phyloP scores from a whole-genome alignment of 1,140 invertebrate genomes.

The Scaptodrosophila lebanonensis region DNA sequence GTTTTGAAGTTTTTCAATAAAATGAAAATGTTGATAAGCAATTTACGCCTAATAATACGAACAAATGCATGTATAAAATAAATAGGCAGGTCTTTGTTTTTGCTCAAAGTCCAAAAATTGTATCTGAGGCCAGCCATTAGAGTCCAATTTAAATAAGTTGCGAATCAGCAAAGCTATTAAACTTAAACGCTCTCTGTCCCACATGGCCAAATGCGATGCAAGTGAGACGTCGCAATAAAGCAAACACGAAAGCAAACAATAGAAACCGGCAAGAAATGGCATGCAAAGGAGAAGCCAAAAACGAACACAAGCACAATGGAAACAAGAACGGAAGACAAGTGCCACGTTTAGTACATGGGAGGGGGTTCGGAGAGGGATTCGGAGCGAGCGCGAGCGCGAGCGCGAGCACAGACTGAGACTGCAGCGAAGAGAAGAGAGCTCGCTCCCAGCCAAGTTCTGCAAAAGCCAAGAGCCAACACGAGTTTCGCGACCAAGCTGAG shows the following conservation, averaged over 20 bases:
- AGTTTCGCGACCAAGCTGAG: not conserved
- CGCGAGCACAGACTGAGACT: too few relatives aligned
- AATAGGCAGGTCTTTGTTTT: too few relatives aligned
- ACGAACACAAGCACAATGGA: slow-evolving; percentile 68
- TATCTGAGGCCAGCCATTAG: not conserved
- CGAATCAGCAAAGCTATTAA: too few relatives aligned
- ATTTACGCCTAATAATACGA: too few relatives aligned
- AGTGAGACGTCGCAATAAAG: slow-evolving; percentile 33
- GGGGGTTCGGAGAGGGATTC: too few relatives aligned
- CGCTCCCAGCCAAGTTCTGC: not conserved
- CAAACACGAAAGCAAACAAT: slow-evolving; percentile 60
- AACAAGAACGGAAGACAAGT: too few relatives aligned
- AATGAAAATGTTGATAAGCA: slow-evolving; percentile 28
- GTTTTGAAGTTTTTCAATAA: slow-evolving; percentile 45
- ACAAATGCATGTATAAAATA: too few relatives aligned
- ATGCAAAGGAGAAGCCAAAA: slow-evolving; percentile 43
- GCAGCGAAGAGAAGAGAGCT: slow-evolving; percentile 19
- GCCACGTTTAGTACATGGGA: too few relatives aligned
- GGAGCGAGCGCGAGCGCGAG: too few relatives aligned
- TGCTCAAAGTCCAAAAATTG: too few relatives aligned
- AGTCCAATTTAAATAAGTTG: too few relatives aligned
- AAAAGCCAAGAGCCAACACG: too few relatives aligned
- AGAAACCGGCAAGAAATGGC: slow-evolving; percentile 62
- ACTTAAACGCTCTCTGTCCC: slow-evolving; percentile 13
- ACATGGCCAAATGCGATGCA: not conserved